phyloP scores from a whole-genome alignment of 2,888 invertebrate species.

The Toxonevra muliebris region DNA sequence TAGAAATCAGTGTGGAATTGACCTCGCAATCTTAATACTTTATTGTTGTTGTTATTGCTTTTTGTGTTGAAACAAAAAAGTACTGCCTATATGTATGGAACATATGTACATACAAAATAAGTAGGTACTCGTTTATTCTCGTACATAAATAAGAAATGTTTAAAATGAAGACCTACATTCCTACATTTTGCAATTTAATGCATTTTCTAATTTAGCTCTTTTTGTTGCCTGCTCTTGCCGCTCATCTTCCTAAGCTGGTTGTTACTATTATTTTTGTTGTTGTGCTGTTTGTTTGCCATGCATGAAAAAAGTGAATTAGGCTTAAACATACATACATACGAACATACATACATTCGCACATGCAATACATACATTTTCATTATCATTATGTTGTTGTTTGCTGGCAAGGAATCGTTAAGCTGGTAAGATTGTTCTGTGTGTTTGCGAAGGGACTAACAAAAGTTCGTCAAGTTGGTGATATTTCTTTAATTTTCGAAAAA shows the following conservation, averaged over 20 bases:
- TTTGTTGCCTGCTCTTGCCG: background rate
- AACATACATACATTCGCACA: too few relatives aligned
- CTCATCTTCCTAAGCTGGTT: background rate
- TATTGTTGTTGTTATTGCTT: slow-evolving; percentile 1
- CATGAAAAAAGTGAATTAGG: too few relatives aligned
- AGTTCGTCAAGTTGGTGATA: too few relatives aligned
- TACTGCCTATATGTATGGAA: background rate
- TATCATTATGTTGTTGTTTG: too few relatives aligned
- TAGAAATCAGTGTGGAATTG: slow-evolving; percentile 34
- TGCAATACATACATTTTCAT: too few relatives aligned
- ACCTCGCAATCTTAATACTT: slow-evolving; percentile 29
- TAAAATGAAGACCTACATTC: slow-evolving; percentile 16
- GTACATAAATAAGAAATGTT: background rate
- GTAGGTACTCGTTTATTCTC: too few relatives aligned
- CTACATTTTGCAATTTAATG: slow-evolving; percentile 14
- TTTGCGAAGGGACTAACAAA: too few relatives aligned
- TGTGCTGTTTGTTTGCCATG: background rate
- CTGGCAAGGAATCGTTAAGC: too few relatives aligned
- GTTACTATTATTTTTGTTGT: background rate
- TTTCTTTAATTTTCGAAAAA: too few relatives aligned
- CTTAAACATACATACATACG: too few relatives aligned
- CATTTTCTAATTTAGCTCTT: slow-evolving; percentile 1
- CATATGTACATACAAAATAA: background rate
- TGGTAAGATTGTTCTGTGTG: too few relatives aligned
- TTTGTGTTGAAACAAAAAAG: background rate